Evolutionary conservation across 2,888 invertebrate species (phyloP).

Genomic region (Lucinisca nassula): DNA sequence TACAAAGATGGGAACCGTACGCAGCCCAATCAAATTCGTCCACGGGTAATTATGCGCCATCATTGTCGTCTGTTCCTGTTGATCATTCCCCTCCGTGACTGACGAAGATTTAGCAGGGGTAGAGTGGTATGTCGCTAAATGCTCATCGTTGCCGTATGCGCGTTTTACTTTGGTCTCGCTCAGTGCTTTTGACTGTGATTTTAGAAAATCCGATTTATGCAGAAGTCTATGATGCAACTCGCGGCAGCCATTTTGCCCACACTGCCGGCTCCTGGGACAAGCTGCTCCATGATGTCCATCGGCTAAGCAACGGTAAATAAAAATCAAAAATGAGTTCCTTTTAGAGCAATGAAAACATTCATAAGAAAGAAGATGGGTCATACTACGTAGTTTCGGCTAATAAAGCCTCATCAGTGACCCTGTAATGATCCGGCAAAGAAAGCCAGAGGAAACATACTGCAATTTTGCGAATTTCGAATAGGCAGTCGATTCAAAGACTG

Average conservation of each 20-base stretch:
- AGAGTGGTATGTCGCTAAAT: background rate
- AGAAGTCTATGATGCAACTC: background rate
- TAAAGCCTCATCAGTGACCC: too few species aligned
- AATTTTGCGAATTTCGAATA: too few species aligned
- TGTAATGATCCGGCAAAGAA: too few species aligned
- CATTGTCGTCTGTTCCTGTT: background rate
- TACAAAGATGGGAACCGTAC: too few species aligned
- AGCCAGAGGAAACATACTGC: too few species aligned
- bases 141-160: background rate
- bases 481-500: too few species aligned
- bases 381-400: too few species aligned
- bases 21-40: too few species aligned
- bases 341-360: too few species aligned
- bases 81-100: background rate
- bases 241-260: background rate
- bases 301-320: background rate
- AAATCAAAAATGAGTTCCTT: too few species aligned
- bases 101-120: background rate
- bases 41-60: too few species aligned
- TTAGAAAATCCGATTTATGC: background rate
- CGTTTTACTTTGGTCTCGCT: background rate
- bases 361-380: too few species aligned
- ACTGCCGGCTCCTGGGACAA: background rate
- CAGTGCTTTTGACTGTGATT: background rate
- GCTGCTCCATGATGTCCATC: background rate